Evolutionary conservation across 1,140 invertebrate genomes (phyloP).

Genomic region (Dinoponera quadriceps): DNA sequence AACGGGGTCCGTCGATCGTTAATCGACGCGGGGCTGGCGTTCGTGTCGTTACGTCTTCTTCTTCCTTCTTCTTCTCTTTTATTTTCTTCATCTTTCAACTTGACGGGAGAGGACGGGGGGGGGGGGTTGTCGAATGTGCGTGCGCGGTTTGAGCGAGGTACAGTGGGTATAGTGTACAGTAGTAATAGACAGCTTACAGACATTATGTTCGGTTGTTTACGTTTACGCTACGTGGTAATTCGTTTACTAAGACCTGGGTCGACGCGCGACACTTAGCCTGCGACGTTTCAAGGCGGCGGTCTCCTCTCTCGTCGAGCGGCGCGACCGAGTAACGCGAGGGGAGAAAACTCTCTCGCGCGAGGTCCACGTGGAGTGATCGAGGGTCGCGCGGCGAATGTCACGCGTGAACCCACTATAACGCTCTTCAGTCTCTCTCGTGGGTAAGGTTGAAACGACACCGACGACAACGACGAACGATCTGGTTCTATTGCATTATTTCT

Average conservation of each 20-base stretch:
- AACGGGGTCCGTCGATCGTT: conserved; percentile 71
- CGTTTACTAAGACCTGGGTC: conserved; percentile 54
- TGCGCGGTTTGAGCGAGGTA: conserved; percentile 53
- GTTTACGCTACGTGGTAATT: conserved; percentile 63
- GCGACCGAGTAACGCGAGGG: too few relatives aligned
- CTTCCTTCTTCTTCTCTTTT: neutral
- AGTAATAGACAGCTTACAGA: conserved; percentile 71
- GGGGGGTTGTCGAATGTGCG: conserved; percentile 3
- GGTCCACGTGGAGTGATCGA: too few relatives aligned
- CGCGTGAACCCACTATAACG: conserved; percentile 36
- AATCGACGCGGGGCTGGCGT: conserved; percentile 58
- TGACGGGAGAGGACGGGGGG: neutral
- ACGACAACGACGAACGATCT: conserved; percentile 69
- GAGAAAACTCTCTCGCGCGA: neutral
- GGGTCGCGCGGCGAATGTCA: neutral
- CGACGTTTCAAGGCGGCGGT: neutral
- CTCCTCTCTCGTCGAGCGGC: neutral
- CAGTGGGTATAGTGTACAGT: conserved; percentile 58
- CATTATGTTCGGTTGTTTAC: conserved; percentile 49
- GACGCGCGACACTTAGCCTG: neutral
- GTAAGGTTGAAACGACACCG: conserved; percentile 69
- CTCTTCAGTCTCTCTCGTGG: conserved; percentile 64
- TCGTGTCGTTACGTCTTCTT: conserved; percentile 5
- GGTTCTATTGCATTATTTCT: conserved; percentile 23
- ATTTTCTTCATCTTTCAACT: conserved; percentile 25